phyloP scores from a whole-genome alignment of 2,888 invertebrate genomes.

The Bruchidius siliquastri region DNA sequence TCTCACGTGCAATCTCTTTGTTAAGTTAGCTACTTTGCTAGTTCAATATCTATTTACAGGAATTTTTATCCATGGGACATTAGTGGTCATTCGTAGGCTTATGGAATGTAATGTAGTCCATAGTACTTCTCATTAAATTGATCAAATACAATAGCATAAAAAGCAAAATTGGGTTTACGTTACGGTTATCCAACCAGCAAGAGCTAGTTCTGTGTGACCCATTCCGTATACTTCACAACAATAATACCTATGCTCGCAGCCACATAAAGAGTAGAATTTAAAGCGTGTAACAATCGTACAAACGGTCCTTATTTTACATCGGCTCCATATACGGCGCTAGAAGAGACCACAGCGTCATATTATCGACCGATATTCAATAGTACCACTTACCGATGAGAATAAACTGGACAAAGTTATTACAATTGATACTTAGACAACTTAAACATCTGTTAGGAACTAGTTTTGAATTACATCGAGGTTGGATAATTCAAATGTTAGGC shows the following conservation, averaged over 20 bases:
- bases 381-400: not conserved
- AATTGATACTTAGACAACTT: not conserved
- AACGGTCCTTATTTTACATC: not conserved
- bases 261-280: not conserved
- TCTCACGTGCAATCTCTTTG: no score
- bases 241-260: not conserved
- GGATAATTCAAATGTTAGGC: not conserved
- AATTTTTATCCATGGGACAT: no score
- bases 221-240: not conserved
- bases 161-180: not conserved
- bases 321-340: not conserved
- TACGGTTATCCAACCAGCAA: not conserved
- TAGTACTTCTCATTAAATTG: no score
- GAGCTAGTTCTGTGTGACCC: not conserved
- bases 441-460: not conserved
- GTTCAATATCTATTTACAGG: no score
- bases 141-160: no score
- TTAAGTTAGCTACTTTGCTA: no score
- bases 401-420: not conserved
- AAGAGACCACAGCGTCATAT: not conserved
- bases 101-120: no score
- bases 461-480: not conserved
- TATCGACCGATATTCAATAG: not conserved
- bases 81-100: no score
- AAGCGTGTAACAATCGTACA: not conserved